These are phyloP conservation scores for Takifugu bimaculatus DNA, from an alignment of 2,113 vertebrate species.

Conservation along the genomic window DNA sequence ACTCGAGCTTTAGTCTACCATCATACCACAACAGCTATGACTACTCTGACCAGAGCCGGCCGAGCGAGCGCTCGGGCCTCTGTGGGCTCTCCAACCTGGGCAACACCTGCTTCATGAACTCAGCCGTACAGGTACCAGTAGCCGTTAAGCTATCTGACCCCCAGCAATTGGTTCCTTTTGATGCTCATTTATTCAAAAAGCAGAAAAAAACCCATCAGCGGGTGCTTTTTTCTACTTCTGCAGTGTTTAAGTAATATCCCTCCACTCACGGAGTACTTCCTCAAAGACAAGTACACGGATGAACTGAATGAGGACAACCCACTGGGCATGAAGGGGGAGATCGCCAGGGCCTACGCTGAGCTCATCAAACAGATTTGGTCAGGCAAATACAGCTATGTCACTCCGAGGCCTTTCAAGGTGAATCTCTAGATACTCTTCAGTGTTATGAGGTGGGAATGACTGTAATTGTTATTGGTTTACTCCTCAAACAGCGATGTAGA, in stretches of 20 bases:
- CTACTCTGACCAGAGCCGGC: constrained; percentile 90
- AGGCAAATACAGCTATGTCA: constrained; percentile 94
- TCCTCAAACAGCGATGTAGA: not conserved
- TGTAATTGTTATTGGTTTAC: no score
- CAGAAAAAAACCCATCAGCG: not conserved
- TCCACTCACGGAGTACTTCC: constrained; percentile 94
- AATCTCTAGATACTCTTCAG: constrained; percentile 3
- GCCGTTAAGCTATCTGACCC: not conserved
- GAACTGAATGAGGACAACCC: constrained; percentile 98
- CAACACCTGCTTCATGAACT: constrained; percentile 99
- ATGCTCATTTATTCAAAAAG: no score
- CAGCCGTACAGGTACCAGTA: constrained; percentile 90
- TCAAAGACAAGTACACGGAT: constrained; percentile 93
- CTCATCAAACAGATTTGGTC: constrained; percentile 97
- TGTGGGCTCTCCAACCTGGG: constrained; percentile 98
- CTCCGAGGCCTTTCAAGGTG: constrained; percentile 96
- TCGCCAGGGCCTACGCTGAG: constrained; percentile 92
- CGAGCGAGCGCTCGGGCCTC: constrained; percentile 89
- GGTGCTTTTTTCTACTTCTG: constrained; percentile 24
- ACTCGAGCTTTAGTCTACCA: constrained; percentile 93
- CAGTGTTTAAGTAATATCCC: constrained; percentile 98
- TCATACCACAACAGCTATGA: constrained; percentile 96
- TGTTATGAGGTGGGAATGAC: not conserved
- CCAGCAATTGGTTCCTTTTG: no score
- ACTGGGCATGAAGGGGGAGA: constrained; percentile 97